Evolutionary conservation across 1,140 invertebrate species (phyloP).

Genomic region (Pseudachorutes palmiensis): DNA sequence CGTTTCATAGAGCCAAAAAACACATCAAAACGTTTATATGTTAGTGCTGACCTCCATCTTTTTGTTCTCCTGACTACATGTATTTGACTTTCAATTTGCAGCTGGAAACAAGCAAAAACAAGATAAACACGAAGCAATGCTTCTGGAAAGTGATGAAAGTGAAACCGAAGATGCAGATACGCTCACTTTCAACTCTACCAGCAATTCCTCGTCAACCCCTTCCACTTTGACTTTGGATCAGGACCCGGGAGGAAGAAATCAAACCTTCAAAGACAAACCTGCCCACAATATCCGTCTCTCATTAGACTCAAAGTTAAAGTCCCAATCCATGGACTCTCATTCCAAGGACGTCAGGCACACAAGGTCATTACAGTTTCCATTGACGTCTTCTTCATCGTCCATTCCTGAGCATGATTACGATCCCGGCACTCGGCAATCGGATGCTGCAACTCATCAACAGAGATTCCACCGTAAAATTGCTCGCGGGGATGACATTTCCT

Average conservation of each 20-base stretch:
- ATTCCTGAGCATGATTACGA: constrained; percentile 9
- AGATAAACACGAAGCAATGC: constrained; percentile 34
- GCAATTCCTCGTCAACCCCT: constrained; percentile 31
- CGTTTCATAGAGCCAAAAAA: constrained; percentile 43
- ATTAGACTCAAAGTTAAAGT: constrained; percentile 12
- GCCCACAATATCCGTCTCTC: constrained; percentile 10
- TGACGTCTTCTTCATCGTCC: not conserved
- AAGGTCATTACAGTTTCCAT: not conserved
- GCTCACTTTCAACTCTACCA: constrained; percentile 28
- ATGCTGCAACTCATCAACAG: not conserved
- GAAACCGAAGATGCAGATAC: constrained; percentile 31
- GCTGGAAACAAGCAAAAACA: constrained; percentile 38
- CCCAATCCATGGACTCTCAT: not conserved
- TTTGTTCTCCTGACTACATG: not conserved
- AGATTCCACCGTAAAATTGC: constrained; percentile 21
- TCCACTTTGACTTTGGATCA: constrained; percentile 31
- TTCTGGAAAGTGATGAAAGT: constrained; percentile 34
- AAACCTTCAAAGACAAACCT: not conserved
- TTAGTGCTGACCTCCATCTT: constrained; percentile 27
- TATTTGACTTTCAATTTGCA: constrained; percentile 26
- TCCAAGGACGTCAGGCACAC: not conserved
- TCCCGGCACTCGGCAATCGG: not conserved
- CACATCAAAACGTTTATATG: constrained; percentile 43
- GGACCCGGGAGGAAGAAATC: not conserved
- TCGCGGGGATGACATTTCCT: constrained; percentile 4